Conservation (phyloP, 2,113 vertebrate genomes). For the Eptesicus fuscus region DNA sequence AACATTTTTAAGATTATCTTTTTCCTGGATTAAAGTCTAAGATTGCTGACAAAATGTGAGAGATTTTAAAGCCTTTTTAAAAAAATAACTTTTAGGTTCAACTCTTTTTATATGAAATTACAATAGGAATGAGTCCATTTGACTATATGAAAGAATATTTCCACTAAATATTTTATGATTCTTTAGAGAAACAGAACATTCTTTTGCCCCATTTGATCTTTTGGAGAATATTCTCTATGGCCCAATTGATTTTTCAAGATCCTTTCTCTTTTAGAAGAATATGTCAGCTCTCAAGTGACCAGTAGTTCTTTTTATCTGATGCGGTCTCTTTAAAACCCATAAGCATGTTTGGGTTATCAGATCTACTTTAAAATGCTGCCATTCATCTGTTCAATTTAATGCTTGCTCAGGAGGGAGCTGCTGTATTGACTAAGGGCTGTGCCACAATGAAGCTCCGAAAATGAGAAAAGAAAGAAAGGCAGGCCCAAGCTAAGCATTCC, state of each 20-base stretch:
- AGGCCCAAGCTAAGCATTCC: conserved; percentile 63
- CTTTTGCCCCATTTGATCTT: conserved; percentile 46
- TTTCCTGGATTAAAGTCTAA: not conserved
- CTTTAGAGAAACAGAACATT: conserved; percentile 41
- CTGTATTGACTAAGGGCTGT: conserved; percentile 76
- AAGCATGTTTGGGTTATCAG: conserved; percentile 79
- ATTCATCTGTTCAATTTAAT: conserved; percentile 81
- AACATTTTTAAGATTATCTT: conserved; percentile 34
- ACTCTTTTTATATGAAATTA: conserved; percentile 26
- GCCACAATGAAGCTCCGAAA: conserved; percentile 73
- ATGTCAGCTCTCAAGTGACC: conserved; percentile 75
- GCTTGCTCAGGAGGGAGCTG: conserved; percentile 68
- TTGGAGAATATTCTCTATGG: conserved; percentile 56
- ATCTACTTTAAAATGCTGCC: conserved; percentile 79
- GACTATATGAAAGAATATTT: conserved; percentile 44
- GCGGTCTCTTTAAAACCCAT: conserved; percentile 74
- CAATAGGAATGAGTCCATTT: not conserved
- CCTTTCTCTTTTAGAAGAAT: conserved; percentile 65
- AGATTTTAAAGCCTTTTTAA: conserved; percentile 49
- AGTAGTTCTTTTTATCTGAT: conserved; percentile 75
- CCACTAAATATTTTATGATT: conserved; percentile 23
- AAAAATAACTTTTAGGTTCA: conserved; percentile 10
- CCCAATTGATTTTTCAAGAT: conserved; percentile 73
- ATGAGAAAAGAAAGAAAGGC: conserved; percentile 77
- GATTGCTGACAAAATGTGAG: conserved; percentile 32